phyloP scores from a whole-genome alignment of 92 coral and sea anemone species.

The Palythoa grandis region DNA sequence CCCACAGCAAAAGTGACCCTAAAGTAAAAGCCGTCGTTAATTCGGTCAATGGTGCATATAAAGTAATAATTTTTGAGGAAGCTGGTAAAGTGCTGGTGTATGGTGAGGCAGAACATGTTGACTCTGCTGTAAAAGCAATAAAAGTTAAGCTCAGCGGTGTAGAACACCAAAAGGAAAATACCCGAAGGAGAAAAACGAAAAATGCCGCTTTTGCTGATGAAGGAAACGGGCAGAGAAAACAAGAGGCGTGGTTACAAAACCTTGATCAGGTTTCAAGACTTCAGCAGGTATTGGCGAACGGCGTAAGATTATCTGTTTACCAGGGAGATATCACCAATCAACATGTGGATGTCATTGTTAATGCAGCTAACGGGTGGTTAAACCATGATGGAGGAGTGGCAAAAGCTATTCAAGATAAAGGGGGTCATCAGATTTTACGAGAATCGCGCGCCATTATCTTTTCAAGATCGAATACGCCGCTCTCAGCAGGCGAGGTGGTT shows the following conservation, averaged over 20 bases:
- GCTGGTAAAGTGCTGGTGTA: conserved; percentile 6
- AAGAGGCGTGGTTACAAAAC: not conserved
- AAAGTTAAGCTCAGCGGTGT: not conserved
- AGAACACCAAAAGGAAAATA: not conserved
- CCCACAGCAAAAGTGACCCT: not conserved
- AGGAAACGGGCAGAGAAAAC: not conserved
- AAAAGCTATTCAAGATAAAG: conserved; percentile 79
- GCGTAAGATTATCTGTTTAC: conserved; percentile 68
- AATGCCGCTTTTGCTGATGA: not conserved
- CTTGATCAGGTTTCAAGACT: not conserved
- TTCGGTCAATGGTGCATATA: not conserved
- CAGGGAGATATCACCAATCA: conserved; percentile 80
- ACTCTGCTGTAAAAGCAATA: not conserved
- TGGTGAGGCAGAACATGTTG: not conserved
- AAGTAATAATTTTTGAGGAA: not conserved
- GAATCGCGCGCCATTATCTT: conserved; percentile 12
- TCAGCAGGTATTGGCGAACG: conserved; percentile 36
- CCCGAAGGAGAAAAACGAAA: not conserved
- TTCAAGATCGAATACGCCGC: not conserved
- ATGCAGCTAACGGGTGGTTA: conserved; percentile 70
- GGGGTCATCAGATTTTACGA: too few relatives aligned
- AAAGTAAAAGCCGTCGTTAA: not conserved
- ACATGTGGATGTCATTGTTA: conserved; percentile 76
- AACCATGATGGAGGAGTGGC: conserved; percentile 79
- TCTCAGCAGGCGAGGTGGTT: conserved; percentile 58